A percentile compares a stretch with the other conserved stretches of the same genome.
These are phyloP conservation scores for Sitophilus oryzae DNA, from an alignment of 1,140 invertebrate genomes.

Conservation along the genomic window DNA sequence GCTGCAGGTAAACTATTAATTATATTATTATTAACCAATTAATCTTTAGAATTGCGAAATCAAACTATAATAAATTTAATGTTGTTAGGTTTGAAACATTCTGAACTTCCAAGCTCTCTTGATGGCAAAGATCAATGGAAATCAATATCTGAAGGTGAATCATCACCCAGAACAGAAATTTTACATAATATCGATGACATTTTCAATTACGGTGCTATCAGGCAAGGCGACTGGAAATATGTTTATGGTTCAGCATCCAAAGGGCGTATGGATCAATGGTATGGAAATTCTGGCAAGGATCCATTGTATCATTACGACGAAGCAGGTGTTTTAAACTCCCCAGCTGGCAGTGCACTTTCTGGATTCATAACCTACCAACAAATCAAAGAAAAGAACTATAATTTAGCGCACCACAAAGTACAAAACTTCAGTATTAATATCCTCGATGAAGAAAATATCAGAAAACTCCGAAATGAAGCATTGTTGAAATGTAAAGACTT, in stretches of 20 bases:
- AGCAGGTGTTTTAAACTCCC: conserved; percentile 48
- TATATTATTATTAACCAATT: background rate
- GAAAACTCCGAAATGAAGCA: conserved; percentile 44
- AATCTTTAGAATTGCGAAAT: background rate
- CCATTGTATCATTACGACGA: conserved; percentile 43
- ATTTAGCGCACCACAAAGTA: conserved; percentile 6
- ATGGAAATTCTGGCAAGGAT: conserved; percentile 51
- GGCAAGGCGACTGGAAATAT: conserved; percentile 68
- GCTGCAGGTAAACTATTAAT: conserved; percentile 51
- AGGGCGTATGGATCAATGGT: conserved; percentile 51
- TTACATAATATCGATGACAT: conserved; percentile 69
- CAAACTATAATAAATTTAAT: background rate
- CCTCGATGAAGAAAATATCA: conserved; percentile 41
- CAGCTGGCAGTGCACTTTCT: conserved; percentile 45
- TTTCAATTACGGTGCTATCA: conserved; percentile 54
- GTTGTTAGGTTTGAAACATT: conserved; percentile 30
- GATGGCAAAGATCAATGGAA: conserved; percentile 72
- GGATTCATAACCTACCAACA: conserved; percentile 45
- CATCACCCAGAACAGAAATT: conserved; percentile 56
- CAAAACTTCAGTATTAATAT: conserved; percentile 29
- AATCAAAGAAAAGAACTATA: conserved; percentile 38
- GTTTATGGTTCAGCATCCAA: conserved; percentile 54
- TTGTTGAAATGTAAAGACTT: conserved; percentile 40
- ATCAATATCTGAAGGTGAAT: conserved; percentile 47
- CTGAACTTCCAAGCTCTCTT: conserved; percentile 38